Base-by-base conservation (phyloP, 2,113 vertebrate genomes). In the Coracopsis vasa region DNA sequence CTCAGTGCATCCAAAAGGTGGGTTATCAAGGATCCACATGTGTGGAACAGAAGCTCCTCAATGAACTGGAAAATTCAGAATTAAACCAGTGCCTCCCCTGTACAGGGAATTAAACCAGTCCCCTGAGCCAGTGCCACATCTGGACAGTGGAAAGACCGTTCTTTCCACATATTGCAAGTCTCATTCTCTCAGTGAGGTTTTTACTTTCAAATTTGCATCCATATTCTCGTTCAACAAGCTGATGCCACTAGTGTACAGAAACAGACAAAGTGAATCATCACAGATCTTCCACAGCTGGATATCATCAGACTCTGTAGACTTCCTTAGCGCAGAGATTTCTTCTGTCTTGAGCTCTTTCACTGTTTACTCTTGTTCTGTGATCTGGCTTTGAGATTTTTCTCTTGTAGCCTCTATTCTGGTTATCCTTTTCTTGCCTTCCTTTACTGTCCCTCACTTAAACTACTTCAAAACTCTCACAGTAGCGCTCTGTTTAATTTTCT, bases 11-110 rank as follows among this genome's bases (percentile, higher is more conserved):
- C 97, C 96, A 42, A 97, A 95, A 39, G 96, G n/a, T 97, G 91
- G 20, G 97, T 97, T 97, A 98, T 97, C 73, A 98, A 98, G 44
- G 97, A 97, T 17, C 98, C 96, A 37, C 97, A 97, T 27, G 98
- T 97, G 71, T 98, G 98, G 91, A 98, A 98, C 9, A 97, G 97
- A 71, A 98, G 97, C 97, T 98, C 96, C 98, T 98, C 87, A 98
- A 50, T 4, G 97, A 98, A 35, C 90, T 98, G 89, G 12, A 98
- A 98, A 94, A 72, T 97, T 98, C 23, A 98, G 94, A 35, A 97
- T 97, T 21, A 98, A 98, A 23, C 95, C 96, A 17, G 98, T 96
- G 66, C 97, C 97, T 19, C 73, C 60, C 45, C 69, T 93, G 16
- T 35, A 41, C 64, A 42, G 20, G 54, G 94, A 35, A 97, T 97